Evolutionary conservation across 2,888 invertebrate species (phyloP), one percentile per base, ranked within the genome.

Genomic region (Polymixis flavicincta): DNA sequence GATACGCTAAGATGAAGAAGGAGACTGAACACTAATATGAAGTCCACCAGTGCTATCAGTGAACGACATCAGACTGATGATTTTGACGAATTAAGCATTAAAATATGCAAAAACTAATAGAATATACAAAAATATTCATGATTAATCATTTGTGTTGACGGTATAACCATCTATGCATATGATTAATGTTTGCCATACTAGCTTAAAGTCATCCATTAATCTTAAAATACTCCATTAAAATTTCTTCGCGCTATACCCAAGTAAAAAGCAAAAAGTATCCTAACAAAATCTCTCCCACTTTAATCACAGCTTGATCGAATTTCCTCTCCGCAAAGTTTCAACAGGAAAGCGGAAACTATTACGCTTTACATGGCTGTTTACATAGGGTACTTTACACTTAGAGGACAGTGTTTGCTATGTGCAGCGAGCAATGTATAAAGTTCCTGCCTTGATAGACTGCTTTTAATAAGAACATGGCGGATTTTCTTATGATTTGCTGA

Each of bases 281-380:
- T 68, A 85, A 88, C 86, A 83, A 87, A 85, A 88, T 87, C 85
- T 87, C 85, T 87, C 78, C 86, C 88, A 90, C 89, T 92, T 92
- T 92, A 92, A 93, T 93, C 91, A 90, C 89, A 87, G 87, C 87
- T 86, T 91, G 92, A 93, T 93, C 92, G 91, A 93, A 93, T 93
- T 93, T 93, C 92, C 92, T 89, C 86, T 82, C 88, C 85, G 86
- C 89, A 90, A 92, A 91, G 88, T 92, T 92, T 90, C 85, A 83
- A 88, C 85, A 76, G 85, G 83, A 77, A 72, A 86, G 83, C 76
- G 86, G 85, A 85, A 87, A 90, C 90, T 92, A 90, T 90, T 91
- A 90, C 85, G 85, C 87, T 87, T 87, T 87, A 88, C 90, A 88
- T 88, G 79, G 85, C 81, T 88, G 89, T 89, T 90, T 90, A 85